Evolutionary conservation across 2,797 vertebrate species (phyloP).

Genomic region (Takifugu ocellatus): DNA sequence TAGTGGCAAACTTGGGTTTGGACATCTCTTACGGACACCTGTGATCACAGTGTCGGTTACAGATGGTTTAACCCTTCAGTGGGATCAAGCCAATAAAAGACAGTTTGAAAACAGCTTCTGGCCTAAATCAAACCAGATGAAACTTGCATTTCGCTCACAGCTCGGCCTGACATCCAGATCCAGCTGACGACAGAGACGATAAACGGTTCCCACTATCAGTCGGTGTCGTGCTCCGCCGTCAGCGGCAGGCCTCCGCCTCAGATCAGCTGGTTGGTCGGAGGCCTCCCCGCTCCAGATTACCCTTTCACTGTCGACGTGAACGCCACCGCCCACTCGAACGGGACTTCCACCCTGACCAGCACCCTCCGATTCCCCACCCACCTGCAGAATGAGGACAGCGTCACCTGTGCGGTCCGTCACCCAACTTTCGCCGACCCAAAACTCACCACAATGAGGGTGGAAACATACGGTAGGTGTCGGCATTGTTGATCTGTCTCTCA

Average conservation of each 20-base stretch:
- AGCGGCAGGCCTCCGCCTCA: slow-evolving; percentile 57
- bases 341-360: slow-evolving; percentile 61
- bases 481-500: background rate
- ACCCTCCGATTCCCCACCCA: slow-evolving; percentile 68
- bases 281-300: slow-evolving; percentile 20
- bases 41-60: too few species aligned
- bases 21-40: too few species aligned
- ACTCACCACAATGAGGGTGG: slow-evolving; percentile 50
- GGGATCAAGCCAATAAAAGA: too few species aligned
- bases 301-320: slow-evolving; percentile 34
- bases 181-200: slow-evolving; percentile 42
- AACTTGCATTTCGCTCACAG: slow-evolving; percentile 36
- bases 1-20: too few species aligned
- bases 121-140: background rate
- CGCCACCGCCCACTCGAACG: slow-evolving; percentile 42
- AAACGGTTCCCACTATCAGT: slow-evolving; percentile 65
- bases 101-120: too few species aligned
- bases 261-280: slow-evolving; percentile 65
- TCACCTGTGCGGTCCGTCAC: slow-evolving; percentile 68
- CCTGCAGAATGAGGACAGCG: slow-evolving; percentile 62
- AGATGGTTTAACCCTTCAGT: too few species aligned
- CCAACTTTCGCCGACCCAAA: slow-evolving; percentile 46
- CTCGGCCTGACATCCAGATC: slow-evolving; percentile 54
- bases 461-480: slow-evolving; percentile 64
- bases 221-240: slow-evolving; percentile 62